phyloP scores from a whole-genome alignment of 2,797 vertebrate species.

The Cygnus olor region DNA sequence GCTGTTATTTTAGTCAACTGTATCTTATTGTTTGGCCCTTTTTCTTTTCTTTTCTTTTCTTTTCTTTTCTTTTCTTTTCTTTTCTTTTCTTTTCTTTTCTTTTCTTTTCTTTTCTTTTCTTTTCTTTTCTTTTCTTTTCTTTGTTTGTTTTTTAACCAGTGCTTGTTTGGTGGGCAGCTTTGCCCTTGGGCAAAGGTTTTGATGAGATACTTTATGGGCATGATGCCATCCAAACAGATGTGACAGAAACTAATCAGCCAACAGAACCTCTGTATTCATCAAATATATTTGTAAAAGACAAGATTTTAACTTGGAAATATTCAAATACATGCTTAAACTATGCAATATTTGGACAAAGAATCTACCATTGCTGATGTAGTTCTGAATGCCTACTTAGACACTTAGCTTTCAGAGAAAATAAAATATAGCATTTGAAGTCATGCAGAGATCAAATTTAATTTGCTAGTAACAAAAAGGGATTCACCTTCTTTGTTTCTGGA shows the following conservation, averaged over 20 bases:
- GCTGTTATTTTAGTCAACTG: background rate
- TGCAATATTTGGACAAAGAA: background rate
- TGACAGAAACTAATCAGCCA: slow-evolving; percentile 25
- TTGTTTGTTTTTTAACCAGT: background rate
- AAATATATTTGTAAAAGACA: background rate
- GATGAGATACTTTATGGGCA: slow-evolving; percentile 48
- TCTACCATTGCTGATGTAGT: background rate
- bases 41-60: too few relatives aligned
- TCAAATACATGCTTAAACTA: background rate
- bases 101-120: background rate
- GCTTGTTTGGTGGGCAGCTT: background rate
- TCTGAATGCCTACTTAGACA: background rate
- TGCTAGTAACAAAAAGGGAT: background rate
- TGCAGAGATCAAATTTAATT: background rate
- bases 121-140: background rate
- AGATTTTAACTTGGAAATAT: slow-evolving; percentile 4
- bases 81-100: background rate
- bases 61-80: too few relatives aligned
- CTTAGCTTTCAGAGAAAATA: background rate
- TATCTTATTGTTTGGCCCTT: background rate
- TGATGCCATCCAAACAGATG: slow-evolving; percentile 61
- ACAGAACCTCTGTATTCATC: background rate
- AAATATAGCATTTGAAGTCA: background rate
- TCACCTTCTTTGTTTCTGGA: background rate
- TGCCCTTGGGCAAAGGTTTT: slow-evolving; percentile 59